Evolutionary conservation across 2,797 vertebrate genomes (phyloP).

Genomic region (Melanotaenia trifasciata): DNA sequence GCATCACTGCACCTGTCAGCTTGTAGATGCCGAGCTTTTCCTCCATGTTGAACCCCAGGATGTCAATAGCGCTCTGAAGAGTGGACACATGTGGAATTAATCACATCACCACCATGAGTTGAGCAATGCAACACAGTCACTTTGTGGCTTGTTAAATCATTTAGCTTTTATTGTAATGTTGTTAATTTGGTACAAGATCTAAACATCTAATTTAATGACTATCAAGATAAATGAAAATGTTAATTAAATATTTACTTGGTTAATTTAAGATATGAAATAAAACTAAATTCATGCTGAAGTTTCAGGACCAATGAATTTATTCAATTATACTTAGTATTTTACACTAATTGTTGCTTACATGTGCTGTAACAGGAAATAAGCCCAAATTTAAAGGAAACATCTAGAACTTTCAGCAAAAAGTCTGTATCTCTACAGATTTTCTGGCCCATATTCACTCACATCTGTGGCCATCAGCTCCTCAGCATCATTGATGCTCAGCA

Average conservation of each 20-base stretch:
- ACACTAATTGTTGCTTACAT: no score
- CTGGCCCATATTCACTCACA: slow-evolving; percentile 73
- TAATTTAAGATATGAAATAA: background rate
- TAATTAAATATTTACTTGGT: no score
- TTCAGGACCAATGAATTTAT: background rate
- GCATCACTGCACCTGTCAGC: slow-evolving; percentile 88
- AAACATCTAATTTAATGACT: no score
- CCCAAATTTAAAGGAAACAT: background rate
- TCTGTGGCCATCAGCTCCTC: slow-evolving; percentile 89
- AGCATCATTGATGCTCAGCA: slow-evolving; percentile 86
- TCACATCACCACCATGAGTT: background rate
- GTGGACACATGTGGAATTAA: accelerated
- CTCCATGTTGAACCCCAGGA: slow-evolving; percentile 85
- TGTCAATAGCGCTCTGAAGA: slow-evolving; percentile 85
- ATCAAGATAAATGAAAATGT: no score
- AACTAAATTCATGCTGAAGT: background rate
- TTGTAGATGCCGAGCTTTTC: slow-evolving; percentile 88
- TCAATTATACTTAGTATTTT: no score
- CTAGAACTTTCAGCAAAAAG: background rate
- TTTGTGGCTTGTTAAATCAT: no score
- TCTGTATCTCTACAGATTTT: background rate
- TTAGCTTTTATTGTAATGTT: no score
- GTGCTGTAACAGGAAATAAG: background rate
- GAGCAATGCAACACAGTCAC: background rate
- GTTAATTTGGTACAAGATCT: no score